These are phyloP conservation scores for Hypotaenidia philippensis DNA, from an alignment of 2,797 vertebrate species.

Conservation along the genomic window DNA sequence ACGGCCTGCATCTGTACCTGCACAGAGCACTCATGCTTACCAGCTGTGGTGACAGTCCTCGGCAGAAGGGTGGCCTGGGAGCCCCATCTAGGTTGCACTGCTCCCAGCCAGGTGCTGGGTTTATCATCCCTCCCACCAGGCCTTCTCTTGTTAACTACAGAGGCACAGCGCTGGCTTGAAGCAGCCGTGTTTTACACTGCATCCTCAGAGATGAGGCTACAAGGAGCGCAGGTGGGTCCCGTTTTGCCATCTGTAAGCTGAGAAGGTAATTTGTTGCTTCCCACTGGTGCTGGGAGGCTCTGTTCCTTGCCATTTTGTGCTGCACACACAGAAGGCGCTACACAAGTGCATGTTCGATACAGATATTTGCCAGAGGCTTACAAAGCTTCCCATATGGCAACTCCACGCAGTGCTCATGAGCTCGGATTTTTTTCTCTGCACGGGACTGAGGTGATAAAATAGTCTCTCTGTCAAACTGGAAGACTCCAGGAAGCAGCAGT, in stretches of 20 bases:
- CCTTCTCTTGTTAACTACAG: neutral
- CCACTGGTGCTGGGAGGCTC: neutral
- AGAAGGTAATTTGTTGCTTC: constrained; percentile 42
- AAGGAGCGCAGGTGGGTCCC: neutral
- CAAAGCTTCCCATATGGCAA: constrained; percentile 56
- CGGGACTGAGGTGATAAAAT: neutral
- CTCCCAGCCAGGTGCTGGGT: neutral
- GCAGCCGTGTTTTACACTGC: neutral
- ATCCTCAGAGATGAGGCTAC: neutral
- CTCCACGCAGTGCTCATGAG: neutral
- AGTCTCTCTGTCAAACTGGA: neutral
- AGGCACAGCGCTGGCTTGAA: neutral
- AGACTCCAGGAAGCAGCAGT: neutral
- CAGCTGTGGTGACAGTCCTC: neutral
- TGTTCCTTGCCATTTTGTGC: neutral
- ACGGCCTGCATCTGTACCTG: neutral
- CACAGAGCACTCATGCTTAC: neutral
- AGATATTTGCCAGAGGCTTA: constrained; percentile 67
- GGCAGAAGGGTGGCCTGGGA: neutral
- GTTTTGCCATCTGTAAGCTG: constrained; percentile 44
- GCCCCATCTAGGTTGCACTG: neutral
- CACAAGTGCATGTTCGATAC: neutral
- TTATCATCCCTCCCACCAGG: neutral
- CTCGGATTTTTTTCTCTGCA: constrained; percentile 8
- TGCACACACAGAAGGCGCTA: constrained; percentile 30